A percentile compares a stretch with the other conserved stretches of the same genome.
Conservation (phyloP, 2,113 vertebrate genomes). For the Peromyscus leucopus region DNA sequence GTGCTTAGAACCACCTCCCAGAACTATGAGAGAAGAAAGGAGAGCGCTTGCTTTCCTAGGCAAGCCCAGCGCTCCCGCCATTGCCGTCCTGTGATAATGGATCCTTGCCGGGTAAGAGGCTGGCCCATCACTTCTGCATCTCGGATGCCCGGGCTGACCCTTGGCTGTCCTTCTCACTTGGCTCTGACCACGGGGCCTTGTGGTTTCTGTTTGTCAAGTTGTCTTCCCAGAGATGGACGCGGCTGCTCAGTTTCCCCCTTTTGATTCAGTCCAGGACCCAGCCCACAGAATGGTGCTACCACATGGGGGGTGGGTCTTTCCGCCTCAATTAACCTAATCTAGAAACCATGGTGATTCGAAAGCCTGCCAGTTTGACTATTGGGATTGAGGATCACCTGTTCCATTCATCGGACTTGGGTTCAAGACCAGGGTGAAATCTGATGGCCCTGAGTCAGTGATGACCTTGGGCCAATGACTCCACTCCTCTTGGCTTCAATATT, state of each 20-base stretch:
- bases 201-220: not conserved
- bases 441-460: not conserved
- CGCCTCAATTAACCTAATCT: not conserved
- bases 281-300: not conserved
- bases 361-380: not conserved
- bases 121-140: accelerated
- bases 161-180: not conserved
- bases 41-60: not conserved
- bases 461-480: not conserved
- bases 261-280: not conserved
- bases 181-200: not conserved
- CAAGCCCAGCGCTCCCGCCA: accelerated
- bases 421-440: not conserved
- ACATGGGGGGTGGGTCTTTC: not conserved
- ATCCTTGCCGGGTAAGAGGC: not conserved
- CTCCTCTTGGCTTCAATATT: not conserved
- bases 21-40: not conserved
- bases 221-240: no score
- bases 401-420: not conserved
- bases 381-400: not conserved
- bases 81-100: no score
- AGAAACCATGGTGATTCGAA: not conserved
- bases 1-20: not conserved
- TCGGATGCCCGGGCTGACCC: not conserved
- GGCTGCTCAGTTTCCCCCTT: not conserved